phyloP scores from a whole-genome alignment of 2,797 vertebrate genomes.

The Picus viridis region DNA sequence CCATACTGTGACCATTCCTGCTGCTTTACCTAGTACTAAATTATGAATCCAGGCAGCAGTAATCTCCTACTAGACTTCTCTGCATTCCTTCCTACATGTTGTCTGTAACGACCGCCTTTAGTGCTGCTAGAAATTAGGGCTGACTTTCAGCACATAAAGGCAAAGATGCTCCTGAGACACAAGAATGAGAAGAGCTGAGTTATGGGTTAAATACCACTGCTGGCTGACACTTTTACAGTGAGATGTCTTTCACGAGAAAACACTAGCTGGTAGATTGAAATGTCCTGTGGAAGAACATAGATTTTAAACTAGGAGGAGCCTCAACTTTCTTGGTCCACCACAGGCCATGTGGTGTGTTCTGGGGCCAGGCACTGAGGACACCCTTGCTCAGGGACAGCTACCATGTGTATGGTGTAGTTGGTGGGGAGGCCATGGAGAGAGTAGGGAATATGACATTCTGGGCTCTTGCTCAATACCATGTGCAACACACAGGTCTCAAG shows the following conservation, averaged over 20 bases:
- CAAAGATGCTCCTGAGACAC: background rate
- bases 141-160: background rate
- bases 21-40: background rate
- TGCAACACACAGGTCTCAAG: background rate
- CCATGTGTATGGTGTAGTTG: fast-evolving
- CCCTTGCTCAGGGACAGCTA: background rate
- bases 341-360: background rate
- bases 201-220: fast-evolving
- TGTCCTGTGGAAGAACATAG: background rate
- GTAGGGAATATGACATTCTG: background rate
- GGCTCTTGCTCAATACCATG: background rate
- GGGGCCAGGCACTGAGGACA: background rate
- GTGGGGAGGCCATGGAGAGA: background rate
- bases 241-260: background rate
- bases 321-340: background rate
- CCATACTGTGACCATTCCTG: background rate
- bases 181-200: background rate
- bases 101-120: background rate
- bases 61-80: background rate
- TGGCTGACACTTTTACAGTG: background rate
- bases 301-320: background rate
- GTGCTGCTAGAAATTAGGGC: background rate
- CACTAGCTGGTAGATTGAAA: background rate
- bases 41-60: background rate
- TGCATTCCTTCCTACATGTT: background rate